A percentile compares a stretch with the other conserved stretches of the same genome.
Conservation (phyloP, 1,140 invertebrate species). For the Leguminivora glycinivorella region DNA sequence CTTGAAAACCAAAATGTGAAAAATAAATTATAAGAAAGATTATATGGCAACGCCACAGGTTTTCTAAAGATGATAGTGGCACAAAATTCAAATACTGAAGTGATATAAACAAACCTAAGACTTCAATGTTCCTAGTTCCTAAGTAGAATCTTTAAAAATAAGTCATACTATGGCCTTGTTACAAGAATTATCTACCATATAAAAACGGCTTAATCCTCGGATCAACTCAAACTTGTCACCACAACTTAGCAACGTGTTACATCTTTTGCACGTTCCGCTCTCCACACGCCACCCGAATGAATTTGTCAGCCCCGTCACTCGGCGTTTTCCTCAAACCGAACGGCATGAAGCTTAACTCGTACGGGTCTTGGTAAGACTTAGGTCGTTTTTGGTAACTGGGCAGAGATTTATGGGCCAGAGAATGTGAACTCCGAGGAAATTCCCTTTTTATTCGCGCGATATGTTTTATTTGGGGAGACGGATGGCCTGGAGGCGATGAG, state of each 20-base stretch:
- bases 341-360: not conserved
- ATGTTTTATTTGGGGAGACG: constrained; percentile 46
- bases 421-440: constrained; percentile 43
- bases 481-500: constrained; percentile 32
- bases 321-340: constrained; percentile 32
- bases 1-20: too few species aligned
- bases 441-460: constrained; percentile 45
- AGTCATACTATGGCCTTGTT: too few species aligned
- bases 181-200: too few species aligned
- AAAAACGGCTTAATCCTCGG: not conserved
- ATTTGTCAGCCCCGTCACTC: constrained; percentile 37
- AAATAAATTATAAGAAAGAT: too few species aligned
- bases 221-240: constrained; percentile 3
- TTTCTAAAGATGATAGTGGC: too few species aligned
- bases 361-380: not conserved
- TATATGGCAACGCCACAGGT: too few species aligned
- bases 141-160: too few species aligned
- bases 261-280: not conserved
- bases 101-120: too few species aligned
- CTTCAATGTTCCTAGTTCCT: too few species aligned
- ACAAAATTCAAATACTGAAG: too few species aligned
- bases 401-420: constrained; percentile 39
- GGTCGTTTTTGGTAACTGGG: not conserved
- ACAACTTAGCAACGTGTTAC: not conserved
- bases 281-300: constrained; percentile 31